Base-by-base conservation (phyloP, 2,888 invertebrate genomes). In the Rhamnusium bicolor region DNA sequence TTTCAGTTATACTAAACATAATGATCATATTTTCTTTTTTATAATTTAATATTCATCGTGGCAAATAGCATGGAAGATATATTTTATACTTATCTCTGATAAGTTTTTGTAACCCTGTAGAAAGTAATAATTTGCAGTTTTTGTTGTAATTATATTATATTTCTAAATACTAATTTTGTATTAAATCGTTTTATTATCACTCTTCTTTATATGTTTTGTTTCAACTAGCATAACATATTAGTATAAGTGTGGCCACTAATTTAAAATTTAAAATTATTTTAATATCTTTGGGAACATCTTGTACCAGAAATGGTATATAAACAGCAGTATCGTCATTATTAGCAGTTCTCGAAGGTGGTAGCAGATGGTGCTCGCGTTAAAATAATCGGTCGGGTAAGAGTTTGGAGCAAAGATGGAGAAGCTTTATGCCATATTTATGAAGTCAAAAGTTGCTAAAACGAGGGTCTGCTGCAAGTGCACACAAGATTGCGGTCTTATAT, bases 331-430 rank as follows among this genome's bases (percentile, higher is more conserved):
- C 54, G 69, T 54, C 54, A 54, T 62, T 69, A 62, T 66, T 54
- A 74, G 53, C 27, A 70, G 69, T 66, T 72, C 29, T 40, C 53
- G 74, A 79, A 78, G 80, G 79, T 80, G 82, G 80, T 77, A 75
- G 77, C 84, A 84, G 82, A 81, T 85, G 84, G 81, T 80, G 80
- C 80, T 19, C 78, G 81, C 83, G 83, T 85, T 85, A 84, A 85
- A 85, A 84, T 84, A 85, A 85, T 84, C 84, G 40, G 85, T 85
- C 56, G 67, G 67, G 54, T 80, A 79, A 81, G 83, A 84, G 82
- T 81, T 84, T 83, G 74, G 47, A 73, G 53, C 61, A 62, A 72
- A 72, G 65, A 69, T 72, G 65, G 58, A 69, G 62, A 54, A 61
- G 61, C 71, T 62, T 67, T 67, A 72, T 54, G 56, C 56, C 56